Conservation (phyloP, 2,113 vertebrate species). For the Colius striatus region DNA sequence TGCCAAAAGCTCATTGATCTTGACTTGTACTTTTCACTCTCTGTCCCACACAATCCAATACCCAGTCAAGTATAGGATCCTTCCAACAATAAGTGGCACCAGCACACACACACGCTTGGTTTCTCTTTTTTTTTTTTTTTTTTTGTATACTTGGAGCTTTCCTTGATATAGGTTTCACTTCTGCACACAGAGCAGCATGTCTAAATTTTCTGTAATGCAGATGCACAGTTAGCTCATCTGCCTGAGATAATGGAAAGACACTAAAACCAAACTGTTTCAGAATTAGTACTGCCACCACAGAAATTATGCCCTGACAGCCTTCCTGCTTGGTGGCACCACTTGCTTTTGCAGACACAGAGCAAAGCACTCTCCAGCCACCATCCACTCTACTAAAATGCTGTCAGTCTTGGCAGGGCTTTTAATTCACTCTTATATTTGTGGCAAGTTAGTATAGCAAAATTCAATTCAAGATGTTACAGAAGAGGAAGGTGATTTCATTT, state of each 20-base stretch:
- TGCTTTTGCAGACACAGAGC: background rate
- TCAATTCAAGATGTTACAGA: background rate
- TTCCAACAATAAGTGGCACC: background rate
- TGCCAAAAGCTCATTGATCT: background rate
- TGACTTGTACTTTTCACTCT: fast-evolving
- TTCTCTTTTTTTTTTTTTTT: background rate
- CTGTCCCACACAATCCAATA: background rate
- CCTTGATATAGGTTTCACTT: background rate
- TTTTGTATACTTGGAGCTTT: background rate
- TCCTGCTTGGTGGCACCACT: background rate
- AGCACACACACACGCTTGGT: background rate
- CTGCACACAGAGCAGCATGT: background rate
- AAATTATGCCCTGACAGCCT: background rate
- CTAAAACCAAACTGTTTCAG: background rate
- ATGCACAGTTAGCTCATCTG: background rate
- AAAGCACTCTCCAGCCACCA: background rate
- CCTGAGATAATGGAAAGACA: background rate
- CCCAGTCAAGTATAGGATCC: background rate
- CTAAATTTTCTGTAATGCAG: background rate
- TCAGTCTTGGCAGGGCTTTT: background rate
- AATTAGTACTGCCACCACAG: background rate
- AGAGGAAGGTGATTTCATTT: background rate
- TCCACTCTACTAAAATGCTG: background rate
- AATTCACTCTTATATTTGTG: background rate
- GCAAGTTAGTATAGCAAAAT: background rate